Conservation (phyloP, 2,113 vertebrate genomes). For the Brevimyrus niger region DNA sequence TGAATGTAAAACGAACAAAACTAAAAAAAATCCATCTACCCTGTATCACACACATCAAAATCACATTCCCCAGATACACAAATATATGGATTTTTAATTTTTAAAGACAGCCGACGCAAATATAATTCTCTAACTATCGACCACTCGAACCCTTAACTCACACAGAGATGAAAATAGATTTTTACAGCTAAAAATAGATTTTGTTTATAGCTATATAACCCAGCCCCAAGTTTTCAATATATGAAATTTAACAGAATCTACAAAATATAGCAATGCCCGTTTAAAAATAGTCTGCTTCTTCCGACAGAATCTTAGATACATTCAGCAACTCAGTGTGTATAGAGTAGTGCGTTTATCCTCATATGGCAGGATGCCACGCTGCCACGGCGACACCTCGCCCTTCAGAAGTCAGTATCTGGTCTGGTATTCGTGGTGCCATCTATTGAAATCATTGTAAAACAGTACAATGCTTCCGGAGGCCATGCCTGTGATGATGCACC, state of each 20-base stretch:
- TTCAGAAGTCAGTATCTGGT: conserved; percentile 76
- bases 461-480: conserved; percentile 95
- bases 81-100: conserved; percentile 52
- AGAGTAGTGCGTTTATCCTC: conserved; percentile 38
- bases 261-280: conserved; percentile 96
- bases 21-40: conserved; percentile 35
- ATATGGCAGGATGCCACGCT: conserved; percentile 31
- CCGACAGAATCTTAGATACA: conserved; percentile 74
- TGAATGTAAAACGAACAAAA: conserved; percentile 30
- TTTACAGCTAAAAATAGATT: conserved; percentile 97
- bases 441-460: conserved; percentile 97
- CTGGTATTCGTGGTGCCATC: conserved; percentile 97
- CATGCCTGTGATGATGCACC: conserved; percentile 97
- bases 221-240: conserved; percentile 59
- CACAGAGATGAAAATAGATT: conserved; percentile 90
- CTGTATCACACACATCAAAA: conserved; percentile 38
- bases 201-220: conserved; percentile 70
- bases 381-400: not conserved
- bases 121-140: conserved; percentile 41
- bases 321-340: conserved; percentile 64
- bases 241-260: conserved; percentile 77
- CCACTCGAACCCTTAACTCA: conserved; percentile 46
- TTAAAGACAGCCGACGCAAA: conserved; percentile 36
- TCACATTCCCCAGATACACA: conserved; percentile 50
- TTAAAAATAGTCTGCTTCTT: conserved; percentile 89